phyloP scores from a whole-genome alignment of 2,888 invertebrate species.

The Diaperis boleti region DNA sequence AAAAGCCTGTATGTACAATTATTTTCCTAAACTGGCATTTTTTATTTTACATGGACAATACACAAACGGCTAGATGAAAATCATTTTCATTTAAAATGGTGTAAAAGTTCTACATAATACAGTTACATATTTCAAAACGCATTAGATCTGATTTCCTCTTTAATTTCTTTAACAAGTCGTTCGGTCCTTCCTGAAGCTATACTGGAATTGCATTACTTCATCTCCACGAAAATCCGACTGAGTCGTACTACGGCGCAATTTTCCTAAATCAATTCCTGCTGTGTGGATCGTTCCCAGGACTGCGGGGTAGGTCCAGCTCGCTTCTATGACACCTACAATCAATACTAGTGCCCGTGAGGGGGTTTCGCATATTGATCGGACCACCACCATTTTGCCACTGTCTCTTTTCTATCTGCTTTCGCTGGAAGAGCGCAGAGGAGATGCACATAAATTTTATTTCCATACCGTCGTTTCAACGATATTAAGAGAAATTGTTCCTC shows the following conservation, averaged over 20 bases:
- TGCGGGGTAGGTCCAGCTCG: conserved; percentile 49
- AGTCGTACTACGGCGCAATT: conserved; percentile 35
- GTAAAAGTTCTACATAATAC: too few species aligned
- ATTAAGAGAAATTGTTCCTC: too few species aligned
- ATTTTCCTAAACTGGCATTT: too few species aligned
- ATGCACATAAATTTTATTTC: conserved; percentile 7
- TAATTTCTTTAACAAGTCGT: too few species aligned
- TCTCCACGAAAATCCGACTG: conserved; percentile 24
- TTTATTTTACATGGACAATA: too few species aligned
- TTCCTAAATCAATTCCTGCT: conserved; percentile 36
- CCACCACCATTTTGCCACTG: conserved; percentile 38
- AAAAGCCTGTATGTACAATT: too few species aligned
- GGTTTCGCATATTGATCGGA: conserved; percentile 40
- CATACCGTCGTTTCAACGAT: too few species aligned
- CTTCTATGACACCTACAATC: conserved; percentile 48
- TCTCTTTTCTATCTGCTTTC: conserved; percentile 33
- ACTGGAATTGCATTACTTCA: conserved; percentile 15
- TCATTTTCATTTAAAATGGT: too few species aligned
- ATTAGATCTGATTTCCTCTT: too few species aligned
- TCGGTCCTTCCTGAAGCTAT: conserved; percentile 7
- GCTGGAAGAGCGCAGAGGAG: conserved; percentile 1
- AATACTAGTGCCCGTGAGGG: conserved; percentile 41
- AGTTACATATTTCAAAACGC: too few species aligned
- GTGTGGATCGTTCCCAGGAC: conserved; percentile 42
- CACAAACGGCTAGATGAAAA: too few species aligned